Base-by-base conservation (phyloP, 2,888 invertebrate genomes). In the Macropis europaea region DNA sequence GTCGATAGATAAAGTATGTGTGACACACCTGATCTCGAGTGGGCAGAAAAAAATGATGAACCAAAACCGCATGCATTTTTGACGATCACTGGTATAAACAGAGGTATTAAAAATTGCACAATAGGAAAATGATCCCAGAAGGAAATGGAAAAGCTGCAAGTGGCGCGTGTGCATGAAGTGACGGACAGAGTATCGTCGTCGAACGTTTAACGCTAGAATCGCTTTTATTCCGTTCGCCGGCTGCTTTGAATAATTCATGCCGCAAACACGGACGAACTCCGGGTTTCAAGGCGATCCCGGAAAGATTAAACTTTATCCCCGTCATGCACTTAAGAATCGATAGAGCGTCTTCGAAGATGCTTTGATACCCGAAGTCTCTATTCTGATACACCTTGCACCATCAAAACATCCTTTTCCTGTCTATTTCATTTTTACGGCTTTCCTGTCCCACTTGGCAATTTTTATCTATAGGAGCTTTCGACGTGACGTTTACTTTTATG, bases 161-260 rank as follows among this genome's bases (percentile, higher is more conserved):
- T 7, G 57, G 54, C 71, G 71, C 59, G 72, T 59, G 72, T 62
- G 64, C 54, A 42, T 56, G 53, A 69, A 40, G 57, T 24, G 26
- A 32, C 54, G 17, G 56, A 42, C 36, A 59, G 50, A 34, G 64
- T 57, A 64, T 64, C 72, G 62, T 67, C 54, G 59, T 43, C 72
- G 63, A 72, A 43, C 67, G 67, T 72, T 74, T 74, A 74, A 74
- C 67, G 72, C 59, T 72, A 73, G 72, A 75, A 63, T 73, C 68
- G 74, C 63, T 73, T 75, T 66, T 68, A 74, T 68, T 68, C 74
- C 63, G 53, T 45, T 60, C 48, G 42, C 42, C 45, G 70, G 56
- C 60, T 59, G 38, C 24, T 42, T 60, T 75, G 74, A 75, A 75
- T 75, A 75, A 75, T 75, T 75, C 74, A 75, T 75, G 48, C 24